A percentile compares a stretch with the other conserved stretches of the same genome.
Evolutionary conservation across 2,113 vertebrate species (phyloP).

Genomic region (Platanista minor): DNA sequence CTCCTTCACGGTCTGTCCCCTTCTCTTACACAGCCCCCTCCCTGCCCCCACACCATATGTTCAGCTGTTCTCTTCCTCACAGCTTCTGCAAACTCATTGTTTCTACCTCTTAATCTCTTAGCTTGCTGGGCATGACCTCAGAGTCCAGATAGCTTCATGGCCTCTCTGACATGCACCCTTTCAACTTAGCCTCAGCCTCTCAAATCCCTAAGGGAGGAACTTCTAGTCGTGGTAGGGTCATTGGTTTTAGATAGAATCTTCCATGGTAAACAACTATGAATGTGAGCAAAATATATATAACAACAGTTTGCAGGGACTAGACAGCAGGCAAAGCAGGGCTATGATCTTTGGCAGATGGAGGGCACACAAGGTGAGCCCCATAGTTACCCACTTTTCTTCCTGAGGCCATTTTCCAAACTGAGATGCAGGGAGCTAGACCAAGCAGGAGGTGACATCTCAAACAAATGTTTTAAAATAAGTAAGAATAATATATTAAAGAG

Average conservation of each 20-base stretch:
- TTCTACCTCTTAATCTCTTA: slow-evolving; percentile 12
- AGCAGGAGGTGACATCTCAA: not conserved
- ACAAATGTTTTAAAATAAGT: not conserved
- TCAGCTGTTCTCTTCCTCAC: not conserved
- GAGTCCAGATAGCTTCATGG: not conserved
- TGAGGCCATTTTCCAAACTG: not conserved
- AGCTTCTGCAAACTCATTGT: not conserved
- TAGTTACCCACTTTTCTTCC: not conserved
- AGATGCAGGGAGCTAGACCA: not conserved
- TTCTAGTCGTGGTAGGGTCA: not conserved
- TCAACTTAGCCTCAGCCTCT: not conserved
- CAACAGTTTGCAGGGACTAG: not conserved
- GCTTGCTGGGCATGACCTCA: slow-evolving; percentile 2
- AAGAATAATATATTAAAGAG: not conserved
- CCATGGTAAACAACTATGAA: not conserved
- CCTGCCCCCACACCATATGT: not conserved
- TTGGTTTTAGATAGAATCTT: not conserved
- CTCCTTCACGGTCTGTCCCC: not conserved
- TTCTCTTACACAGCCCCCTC: not conserved
- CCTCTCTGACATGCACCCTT: not conserved
- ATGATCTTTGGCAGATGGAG: not conserved
- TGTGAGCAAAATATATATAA: not conserved
- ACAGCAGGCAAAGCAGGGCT: not conserved
- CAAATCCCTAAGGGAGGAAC: not conserved
- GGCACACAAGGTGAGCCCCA: not conserved